Evolutionary conservation across 2,113 vertebrate genomes (phyloP).

Genomic region (Pimephales promelas): DNA sequence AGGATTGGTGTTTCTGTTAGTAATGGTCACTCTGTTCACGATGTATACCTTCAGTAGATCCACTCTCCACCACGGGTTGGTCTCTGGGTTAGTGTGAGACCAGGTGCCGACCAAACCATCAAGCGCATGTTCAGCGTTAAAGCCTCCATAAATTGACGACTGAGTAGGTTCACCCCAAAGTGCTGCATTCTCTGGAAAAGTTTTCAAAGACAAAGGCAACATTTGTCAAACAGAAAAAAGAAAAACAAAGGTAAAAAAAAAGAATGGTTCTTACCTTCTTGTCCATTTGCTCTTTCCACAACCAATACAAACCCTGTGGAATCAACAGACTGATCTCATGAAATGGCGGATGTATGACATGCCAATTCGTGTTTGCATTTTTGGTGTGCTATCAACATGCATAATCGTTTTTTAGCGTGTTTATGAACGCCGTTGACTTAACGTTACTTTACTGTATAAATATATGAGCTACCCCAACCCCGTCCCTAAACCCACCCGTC

Average conservation of each 20-base stretch:
- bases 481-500: too few relatives aligned
- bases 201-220: not conserved
- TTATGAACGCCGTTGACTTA: too few relatives aligned
- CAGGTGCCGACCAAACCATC: not conserved
- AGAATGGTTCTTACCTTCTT: too few relatives aligned
- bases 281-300: too few relatives aligned
- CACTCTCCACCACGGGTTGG: not conserved
- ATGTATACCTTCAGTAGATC: not conserved
- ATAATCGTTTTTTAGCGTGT: too few relatives aligned
- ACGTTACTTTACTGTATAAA: too few relatives aligned
- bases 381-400: too few relatives aligned
- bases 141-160: not conserved
- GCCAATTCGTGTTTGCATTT: too few relatives aligned
- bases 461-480: too few relatives aligned
- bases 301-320: too few relatives aligned
- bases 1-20: rapidly evolving
- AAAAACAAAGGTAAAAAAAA: not conserved
- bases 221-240: not conserved
- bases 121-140: rapidly evolving
- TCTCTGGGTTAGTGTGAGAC: not conserved
- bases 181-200: not conserved
- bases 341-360: too few relatives aligned
- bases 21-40: not conserved
- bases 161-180: not conserved
- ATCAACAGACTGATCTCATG: too few relatives aligned